Evolutionary conservation across 1,140 invertebrate species (phyloP), one percentile per base, ranked within the genome.

Genomic region (Stegodyphus dumicola): DNA sequence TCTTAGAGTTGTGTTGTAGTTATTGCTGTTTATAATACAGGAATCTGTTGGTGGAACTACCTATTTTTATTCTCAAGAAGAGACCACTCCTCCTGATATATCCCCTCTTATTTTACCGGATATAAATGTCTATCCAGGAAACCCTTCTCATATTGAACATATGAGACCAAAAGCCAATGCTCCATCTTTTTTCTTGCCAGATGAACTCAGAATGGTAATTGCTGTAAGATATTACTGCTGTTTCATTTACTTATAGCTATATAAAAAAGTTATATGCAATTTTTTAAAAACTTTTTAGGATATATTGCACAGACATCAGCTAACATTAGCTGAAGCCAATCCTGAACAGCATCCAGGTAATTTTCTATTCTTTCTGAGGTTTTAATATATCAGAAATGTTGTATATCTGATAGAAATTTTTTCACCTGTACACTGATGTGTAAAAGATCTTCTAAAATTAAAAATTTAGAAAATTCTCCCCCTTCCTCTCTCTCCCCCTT

Each of bases 31-130:
- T 33, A 33, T 33, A 33, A 33, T 88, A 48, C 91, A 97, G 93
- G 96, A 97, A 90, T 97, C 96, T 92, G 95, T 97, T 86, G 95
- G 95, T 70, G 97, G 97, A 33, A 98, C 97, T 18, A 98, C 96
- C 7, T 98, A 98, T 91, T 98, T 97, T 91, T 98, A 97, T 88
- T 78, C 87, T 79, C 89, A 85, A 87, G 89, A 87, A 74, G 80
- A 79, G 17, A 79, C 88, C 71, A 56, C 86, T 74, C 67, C 76
- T n/a, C 75, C 77, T 33, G 79, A 79, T 11, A 77, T 78, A 52
- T 84, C 87, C 17, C 87, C 88, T 15, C 17, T 88, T 10, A 87
- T 90, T 33, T 85, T 92, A 74, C 91, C 92, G 65, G 90, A 90
- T 81, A 93, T 92, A 87, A 93, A 92, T 77, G 90, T 94, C 52